Conservation (phyloP, 2,113 vertebrate genomes). For the Serinus canaria region DNA sequence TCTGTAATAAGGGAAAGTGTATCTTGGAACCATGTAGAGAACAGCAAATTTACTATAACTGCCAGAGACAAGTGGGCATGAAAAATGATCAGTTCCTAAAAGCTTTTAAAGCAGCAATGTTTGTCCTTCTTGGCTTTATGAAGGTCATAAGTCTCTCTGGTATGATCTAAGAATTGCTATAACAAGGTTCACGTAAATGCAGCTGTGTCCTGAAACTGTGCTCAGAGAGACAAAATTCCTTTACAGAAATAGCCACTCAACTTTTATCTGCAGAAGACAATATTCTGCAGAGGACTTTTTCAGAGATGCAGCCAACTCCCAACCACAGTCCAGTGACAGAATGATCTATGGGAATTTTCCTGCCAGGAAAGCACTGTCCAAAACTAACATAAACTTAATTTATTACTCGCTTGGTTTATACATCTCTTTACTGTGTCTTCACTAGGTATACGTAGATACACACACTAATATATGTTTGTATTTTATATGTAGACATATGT, state of each 20-base stretch:
- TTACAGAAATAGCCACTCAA: constrained; percentile 26
- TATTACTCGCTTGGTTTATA: background rate
- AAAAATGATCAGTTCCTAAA: constrained; percentile 45
- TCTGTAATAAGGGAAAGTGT: constrained; percentile 35
- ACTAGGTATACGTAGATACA: background rate
- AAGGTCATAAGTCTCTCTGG: constrained; percentile 51
- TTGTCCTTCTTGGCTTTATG: constrained; percentile 49
- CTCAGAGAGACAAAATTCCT: constrained; percentile 28
- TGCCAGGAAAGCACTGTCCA: background rate
- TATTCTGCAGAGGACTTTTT: background rate
- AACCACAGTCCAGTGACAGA: background rate
- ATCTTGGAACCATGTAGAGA: constrained; percentile 27
- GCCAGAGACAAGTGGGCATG: constrained; percentile 1
- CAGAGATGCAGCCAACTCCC: background rate
- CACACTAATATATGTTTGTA: background rate
- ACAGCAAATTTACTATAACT: constrained; percentile 56
- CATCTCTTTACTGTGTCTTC: background rate
- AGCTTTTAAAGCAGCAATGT: constrained; percentile 27
- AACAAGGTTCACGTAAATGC: constrained; percentile 37
- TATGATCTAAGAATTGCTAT: constrained; percentile 34
- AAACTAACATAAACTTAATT: background rate
- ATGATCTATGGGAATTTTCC: background rate
- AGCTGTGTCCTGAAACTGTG: background rate
- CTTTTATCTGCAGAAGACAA: background rate
- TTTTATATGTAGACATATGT: background rate